Evolutionary conservation across 2,797 vertebrate genomes (phyloP).

Genomic region (Tauraco hartlaubi): DNA sequence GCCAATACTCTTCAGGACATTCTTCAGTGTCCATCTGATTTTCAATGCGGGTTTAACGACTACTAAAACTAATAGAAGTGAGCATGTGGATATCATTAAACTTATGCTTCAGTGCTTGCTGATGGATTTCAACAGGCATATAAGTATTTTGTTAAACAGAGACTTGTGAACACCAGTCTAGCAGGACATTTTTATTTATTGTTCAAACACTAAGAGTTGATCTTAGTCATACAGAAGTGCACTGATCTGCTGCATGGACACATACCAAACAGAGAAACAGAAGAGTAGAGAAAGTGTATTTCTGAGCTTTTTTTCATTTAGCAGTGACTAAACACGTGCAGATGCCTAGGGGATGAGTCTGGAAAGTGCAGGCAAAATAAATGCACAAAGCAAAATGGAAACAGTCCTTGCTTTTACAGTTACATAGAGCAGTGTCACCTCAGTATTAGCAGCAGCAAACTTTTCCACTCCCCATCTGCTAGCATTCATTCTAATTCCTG

Average conservation of each 20-base stretch:
- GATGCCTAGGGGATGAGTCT: not conserved
- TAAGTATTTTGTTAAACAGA: not conserved
- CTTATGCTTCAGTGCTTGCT: not conserved
- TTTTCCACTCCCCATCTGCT: slow-evolving; percentile 43
- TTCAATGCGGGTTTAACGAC: not conserved
- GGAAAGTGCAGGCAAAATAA: slow-evolving; percentile 27
- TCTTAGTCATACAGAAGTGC: not conserved
- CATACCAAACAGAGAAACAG: not conserved
- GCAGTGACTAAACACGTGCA: not conserved
- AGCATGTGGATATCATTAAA: not conserved
- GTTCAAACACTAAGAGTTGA: not conserved
- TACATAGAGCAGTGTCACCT: not conserved
- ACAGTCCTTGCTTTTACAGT: not conserved
- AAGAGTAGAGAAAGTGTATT: not conserved
- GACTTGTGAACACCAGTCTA: not conserved
- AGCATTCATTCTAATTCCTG: slow-evolving; percentile 25
- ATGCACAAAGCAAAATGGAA: not conserved
- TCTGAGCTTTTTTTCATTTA: not conserved
- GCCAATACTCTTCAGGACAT: not conserved
- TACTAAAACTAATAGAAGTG: not conserved
- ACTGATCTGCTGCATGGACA: not conserved
- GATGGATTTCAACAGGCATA: not conserved
- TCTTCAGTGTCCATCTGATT: not conserved
- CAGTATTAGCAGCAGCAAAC: not conserved
- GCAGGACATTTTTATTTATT: not conserved